A percentile compares a stretch with the other conserved stretches of the same genome.
phyloP scores from a whole-genome alignment of 2,113 vertebrate species.

The Cynoglossus semilaevis region DNA sequence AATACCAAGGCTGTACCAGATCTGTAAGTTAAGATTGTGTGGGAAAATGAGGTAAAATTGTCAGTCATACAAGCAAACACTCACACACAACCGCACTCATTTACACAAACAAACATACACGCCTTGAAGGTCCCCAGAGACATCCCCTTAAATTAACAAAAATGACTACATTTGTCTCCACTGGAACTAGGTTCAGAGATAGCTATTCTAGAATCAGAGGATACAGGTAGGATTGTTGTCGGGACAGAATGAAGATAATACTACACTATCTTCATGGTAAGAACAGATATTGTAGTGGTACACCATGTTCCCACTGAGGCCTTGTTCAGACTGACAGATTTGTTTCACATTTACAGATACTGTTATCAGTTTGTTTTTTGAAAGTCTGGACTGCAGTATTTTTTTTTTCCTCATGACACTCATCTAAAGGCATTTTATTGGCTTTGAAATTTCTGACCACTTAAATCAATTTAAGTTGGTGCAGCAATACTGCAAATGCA shows the following conservation, averaged over 20 bases:
- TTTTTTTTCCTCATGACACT: too few relatives aligned
- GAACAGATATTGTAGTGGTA: constrained; percentile 33
- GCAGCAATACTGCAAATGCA: too few relatives aligned
- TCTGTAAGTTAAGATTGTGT: constrained; percentile 18
- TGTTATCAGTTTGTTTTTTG: too few relatives aligned
- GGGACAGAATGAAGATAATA: constrained; percentile 39
- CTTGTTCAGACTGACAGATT: background rate
- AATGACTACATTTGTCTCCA: constrained; percentile 32
- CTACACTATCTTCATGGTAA: constrained; percentile 21
- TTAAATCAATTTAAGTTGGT: too few relatives aligned
- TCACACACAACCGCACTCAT: background rate
- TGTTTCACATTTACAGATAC: background rate
- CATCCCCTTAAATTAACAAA: constrained; percentile 44
- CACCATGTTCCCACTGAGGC: constrained; percentile 14
- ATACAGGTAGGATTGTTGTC: constrained; percentile 35
- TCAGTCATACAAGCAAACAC: constrained; percentile 23
- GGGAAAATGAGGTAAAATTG: constrained; percentile 45
- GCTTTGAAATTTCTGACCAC: too few relatives aligned
- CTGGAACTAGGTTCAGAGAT: constrained; percentile 31
- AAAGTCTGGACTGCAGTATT: too few relatives aligned
- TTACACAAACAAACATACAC: constrained; percentile 25
- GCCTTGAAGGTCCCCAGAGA: constrained; percentile 34
- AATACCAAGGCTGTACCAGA: constrained; percentile 1
- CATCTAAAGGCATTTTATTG: too few relatives aligned
- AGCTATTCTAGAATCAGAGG: constrained; percentile 15